Evolutionary conservation across 2,113 vertebrate genomes (phyloP).

Genomic region (Dermatemys mawii): DNA sequence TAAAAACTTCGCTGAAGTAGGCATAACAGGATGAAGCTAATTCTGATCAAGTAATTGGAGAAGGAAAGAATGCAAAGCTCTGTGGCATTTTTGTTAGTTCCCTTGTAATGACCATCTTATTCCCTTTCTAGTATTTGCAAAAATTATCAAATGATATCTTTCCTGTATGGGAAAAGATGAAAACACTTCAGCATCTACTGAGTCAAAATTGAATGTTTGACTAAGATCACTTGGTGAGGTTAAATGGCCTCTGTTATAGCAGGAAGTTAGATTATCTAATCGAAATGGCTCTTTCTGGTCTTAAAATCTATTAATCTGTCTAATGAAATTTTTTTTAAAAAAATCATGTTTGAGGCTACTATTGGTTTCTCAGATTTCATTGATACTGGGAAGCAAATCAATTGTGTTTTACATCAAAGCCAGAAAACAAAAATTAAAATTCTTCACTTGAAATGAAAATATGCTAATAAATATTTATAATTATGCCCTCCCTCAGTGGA

Average conservation of each 20-base stretch:
- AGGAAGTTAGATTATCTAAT: conserved; percentile 25
- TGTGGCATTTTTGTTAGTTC: background rate
- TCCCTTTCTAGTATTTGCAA: background rate
- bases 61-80: background rate
- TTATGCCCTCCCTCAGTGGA: background rate
- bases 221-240: background rate
- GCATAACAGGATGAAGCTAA: background rate
- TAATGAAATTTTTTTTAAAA: background rate
- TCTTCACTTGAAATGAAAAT: background rate
- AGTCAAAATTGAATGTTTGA: background rate
- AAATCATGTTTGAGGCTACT: background rate
- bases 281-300: conserved; percentile 18
- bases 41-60: background rate
- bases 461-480: background rate
- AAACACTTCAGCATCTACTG: background rate
- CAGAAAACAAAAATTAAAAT: background rate
- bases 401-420: background rate
- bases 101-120: background rate
- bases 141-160: background rate
- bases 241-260: background rate
- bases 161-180: background rate
- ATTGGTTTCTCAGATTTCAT: background rate
- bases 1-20: background rate
- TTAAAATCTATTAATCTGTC: conserved; percentile 9
- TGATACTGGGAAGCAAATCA: background rate